These are phyloP conservation scores for Cerceris rybyensis DNA, from an alignment of 2,888 invertebrate genomes.

Conservation along the genomic window DNA sequence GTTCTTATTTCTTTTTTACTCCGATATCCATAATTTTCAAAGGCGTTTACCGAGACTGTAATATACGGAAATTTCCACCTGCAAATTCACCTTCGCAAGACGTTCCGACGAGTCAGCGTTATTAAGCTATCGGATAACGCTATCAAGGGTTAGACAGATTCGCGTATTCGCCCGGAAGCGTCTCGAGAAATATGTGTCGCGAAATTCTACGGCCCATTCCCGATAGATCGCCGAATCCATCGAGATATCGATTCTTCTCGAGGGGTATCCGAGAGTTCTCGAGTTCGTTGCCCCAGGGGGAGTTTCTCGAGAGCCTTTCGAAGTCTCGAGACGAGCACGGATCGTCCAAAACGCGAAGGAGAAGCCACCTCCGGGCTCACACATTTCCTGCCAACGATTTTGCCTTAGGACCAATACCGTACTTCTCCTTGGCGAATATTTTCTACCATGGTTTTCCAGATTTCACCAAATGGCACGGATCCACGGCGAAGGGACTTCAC, in stretches of 20 bases:
- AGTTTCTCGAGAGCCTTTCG: constrained; percentile 53
- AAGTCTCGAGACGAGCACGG: constrained; percentile 57
- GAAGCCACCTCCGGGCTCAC: constrained; percentile 36
- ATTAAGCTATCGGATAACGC: constrained; percentile 18
- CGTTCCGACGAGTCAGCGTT: constrained; percentile 34
- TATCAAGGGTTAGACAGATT: constrained; percentile 5
- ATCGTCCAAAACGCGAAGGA: constrained; percentile 45
- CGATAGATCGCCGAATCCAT: constrained; percentile 48
- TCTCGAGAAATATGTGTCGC: constrained; percentile 39
- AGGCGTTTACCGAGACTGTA: too few species aligned
- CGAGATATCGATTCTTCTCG: constrained; percentile 56
- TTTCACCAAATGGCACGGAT: constrained; percentile 9
- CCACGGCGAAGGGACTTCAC: not conserved
- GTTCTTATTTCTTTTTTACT: too few species aligned
- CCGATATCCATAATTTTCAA: too few species aligned
- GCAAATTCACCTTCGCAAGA: constrained; percentile 4
- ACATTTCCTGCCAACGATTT: constrained; percentile 39
- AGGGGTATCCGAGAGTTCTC: constrained; percentile 39
- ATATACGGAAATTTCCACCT: too few species aligned
- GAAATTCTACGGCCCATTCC: constrained; percentile 43
- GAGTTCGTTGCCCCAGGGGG: constrained; percentile 52
- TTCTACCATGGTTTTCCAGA: constrained; percentile 29
- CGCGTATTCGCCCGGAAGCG: constrained; percentile 33
- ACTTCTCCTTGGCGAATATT: constrained; percentile 26
- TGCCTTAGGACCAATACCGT: constrained; percentile 20